Percentiles rank a stretch among this genome's conserved stretches.
These are phyloP conservation scores for Agrochola circellaris DNA, from an alignment of 2,888 invertebrate species.

Conservation along the genomic window DNA sequence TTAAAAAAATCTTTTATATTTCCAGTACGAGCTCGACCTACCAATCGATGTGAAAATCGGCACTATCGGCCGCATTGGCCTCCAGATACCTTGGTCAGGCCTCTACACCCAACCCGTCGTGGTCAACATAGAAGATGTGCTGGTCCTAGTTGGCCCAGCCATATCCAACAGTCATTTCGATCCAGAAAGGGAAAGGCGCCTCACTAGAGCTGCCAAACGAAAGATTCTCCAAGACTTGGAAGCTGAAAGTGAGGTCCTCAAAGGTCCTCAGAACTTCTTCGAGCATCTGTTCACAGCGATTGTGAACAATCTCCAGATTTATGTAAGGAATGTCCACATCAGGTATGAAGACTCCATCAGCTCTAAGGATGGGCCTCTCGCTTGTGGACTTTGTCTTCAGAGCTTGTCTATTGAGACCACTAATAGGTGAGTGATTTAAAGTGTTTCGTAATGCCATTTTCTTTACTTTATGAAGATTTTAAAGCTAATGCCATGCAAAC, in stretches of 20 bases:
- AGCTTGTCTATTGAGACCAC: slow-evolving; percentile 95
- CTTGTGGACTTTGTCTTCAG: slow-evolving; percentile 94
- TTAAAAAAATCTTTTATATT: slow-evolving; percentile 58
- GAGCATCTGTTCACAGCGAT: slow-evolving; percentile 94
- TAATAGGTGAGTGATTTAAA: slow-evolving; percentile 90
- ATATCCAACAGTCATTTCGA: slow-evolving; percentile 93
- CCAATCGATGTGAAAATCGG: slow-evolving; percentile 96
- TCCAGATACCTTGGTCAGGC: slow-evolving; percentile 95
- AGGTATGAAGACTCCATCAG: slow-evolving; percentile 95
- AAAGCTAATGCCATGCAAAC: too few species aligned
- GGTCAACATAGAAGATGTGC: slow-evolving; percentile 94
- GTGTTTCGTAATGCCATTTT: background rate
- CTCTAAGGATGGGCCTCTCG: slow-evolving; percentile 92
- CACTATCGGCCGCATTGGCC: slow-evolving; percentile 93
- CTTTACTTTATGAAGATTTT: background rate
- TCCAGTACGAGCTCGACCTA: slow-evolving; percentile 94
- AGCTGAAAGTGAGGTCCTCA: slow-evolving; percentile 90
- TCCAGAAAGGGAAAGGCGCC: slow-evolving; percentile 93
- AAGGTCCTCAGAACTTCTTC: slow-evolving; percentile 92
- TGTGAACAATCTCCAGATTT: slow-evolving; percentile 95
- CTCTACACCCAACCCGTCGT: slow-evolving; percentile 94
- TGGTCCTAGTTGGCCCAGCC: slow-evolving; percentile 94
- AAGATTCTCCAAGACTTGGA: slow-evolving; percentile 93
- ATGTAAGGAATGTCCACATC: slow-evolving; percentile 94
- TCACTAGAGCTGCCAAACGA: slow-evolving; percentile 93